Base-by-base conservation (phyloP, 2,888 invertebrate genomes). In the Allophyes oxyacanthae region DNA sequence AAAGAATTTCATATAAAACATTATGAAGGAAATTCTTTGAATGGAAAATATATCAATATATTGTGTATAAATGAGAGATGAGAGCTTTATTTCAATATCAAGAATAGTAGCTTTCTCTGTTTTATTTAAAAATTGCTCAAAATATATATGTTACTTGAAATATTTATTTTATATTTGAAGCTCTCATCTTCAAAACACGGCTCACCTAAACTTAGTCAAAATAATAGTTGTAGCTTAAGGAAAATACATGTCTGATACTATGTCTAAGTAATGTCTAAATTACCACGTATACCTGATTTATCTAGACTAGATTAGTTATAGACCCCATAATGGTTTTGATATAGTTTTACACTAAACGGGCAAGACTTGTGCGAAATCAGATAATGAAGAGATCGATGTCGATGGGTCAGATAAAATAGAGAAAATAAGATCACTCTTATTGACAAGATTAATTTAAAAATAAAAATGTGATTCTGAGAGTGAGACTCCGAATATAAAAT, bases 171-270 rank as follows among this genome's bases (percentile, higher is more conserved):
- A 32, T 5, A 11, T n/a, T 38, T 14, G 8, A 44, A 64, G 36
- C 72, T 67, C 61, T 72, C 72, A 42, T 72, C 25, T 13, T 32
- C 36, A 34, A 30, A 53, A 14, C 57, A 52, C 53, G 28, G 55
- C 63, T 63, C 69, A 64, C 60, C 9, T 68, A 49, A 58, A 56
- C 48, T 66, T 67, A 76, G 74, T 77, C 66, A 65, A 62, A 69
- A 73, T 77, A 72, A 65, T 82, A 75, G 74, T 78, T 73, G 79
- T 89, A 87, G 85, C 74, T 63, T 64, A 92, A 90, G 77, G 77
- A 87, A 68, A 94, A 92, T 90, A 94, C 94, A 95, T 95, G 95
- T 95, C 95, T 95, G 95, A 95, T 86, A 94, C 95, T 95, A 95
- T 95, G 95, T 95, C 77, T 79, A 87, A 88, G 84, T 81, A 76